phyloP scores from a whole-genome alignment of 2,797 vertebrate species.

The Linurgus olivaceus region DNA sequence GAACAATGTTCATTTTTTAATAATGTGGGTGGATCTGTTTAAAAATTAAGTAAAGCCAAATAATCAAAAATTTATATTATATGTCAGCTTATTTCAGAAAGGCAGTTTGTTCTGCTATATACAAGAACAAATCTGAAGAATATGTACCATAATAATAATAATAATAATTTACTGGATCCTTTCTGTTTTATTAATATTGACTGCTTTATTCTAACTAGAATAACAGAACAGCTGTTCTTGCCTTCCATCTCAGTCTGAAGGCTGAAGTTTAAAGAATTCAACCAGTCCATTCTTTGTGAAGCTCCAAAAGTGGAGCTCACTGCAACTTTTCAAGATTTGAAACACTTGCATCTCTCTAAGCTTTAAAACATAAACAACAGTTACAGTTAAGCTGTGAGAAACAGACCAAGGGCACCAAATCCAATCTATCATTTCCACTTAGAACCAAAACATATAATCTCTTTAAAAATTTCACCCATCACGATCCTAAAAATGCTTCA shows the following conservation, averaged over 20 bases:
- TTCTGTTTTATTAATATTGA: not conserved
- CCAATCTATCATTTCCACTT: not conserved
- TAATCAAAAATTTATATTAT: not conserved
- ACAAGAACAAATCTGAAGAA: not conserved
- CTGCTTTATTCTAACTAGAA: not conserved
- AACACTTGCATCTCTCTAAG: not conserved
- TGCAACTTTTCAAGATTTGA: not conserved
- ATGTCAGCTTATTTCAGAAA: not conserved
- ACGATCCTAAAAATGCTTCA: not conserved
- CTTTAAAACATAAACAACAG: not conserved
- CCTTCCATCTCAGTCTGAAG: not conserved
- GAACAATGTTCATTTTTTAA: not conserved
- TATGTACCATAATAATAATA: not conserved
- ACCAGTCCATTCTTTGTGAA: not conserved
- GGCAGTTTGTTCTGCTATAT: not conserved
- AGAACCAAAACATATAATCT: not conserved
- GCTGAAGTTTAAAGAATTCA: not conserved
- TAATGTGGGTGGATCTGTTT: not conserved
- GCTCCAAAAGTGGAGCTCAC: not conserved
- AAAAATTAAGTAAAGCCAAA: not conserved
- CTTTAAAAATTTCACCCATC: not conserved
- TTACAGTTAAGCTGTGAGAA: not conserved
- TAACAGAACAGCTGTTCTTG: not conserved
- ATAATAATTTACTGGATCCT: not conserved
- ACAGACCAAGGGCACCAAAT: not conserved